A percentile compares a stretch with the other conserved stretches of the same genome.
Conservation (phyloP, 2,113 vertebrate genomes). For the Trichechus manatus region DNA sequence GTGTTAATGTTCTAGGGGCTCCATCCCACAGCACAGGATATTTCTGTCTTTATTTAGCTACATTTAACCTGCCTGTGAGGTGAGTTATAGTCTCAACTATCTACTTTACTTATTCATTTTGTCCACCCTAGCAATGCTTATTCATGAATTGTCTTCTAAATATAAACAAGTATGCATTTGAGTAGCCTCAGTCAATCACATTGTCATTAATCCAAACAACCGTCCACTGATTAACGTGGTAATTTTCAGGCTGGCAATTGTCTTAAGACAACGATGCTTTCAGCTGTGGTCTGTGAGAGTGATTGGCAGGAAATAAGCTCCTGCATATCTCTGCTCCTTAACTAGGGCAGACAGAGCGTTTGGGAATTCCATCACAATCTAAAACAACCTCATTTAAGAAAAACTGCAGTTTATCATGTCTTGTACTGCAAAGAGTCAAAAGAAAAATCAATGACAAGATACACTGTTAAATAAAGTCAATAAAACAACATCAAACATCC, state of each 20-base stretch:
- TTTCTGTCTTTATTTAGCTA: neutral
- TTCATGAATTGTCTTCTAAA: neutral
- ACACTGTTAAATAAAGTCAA: conserved; percentile 68
- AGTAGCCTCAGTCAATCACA: neutral
- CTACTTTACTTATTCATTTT: neutral
- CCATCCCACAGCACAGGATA: neutral
- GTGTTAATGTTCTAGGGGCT: neutral
- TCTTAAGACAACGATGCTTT: neutral
- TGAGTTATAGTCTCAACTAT: neutral
- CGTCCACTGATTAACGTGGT: neutral
- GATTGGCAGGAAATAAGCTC: neutral
- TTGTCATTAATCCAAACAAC: conserved; percentile 45
- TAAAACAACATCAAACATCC: conserved; percentile 58
- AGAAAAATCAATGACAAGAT: conserved; percentile 70
- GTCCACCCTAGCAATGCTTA: neutral
- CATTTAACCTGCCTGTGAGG: neutral
- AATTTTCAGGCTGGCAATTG: neutral
- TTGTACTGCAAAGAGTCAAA: neutral
- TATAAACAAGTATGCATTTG: neutral
- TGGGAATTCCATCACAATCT: conserved; percentile 54
- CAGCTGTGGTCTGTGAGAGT: neutral
- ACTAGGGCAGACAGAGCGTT: neutral
- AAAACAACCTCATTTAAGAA: conserved; percentile 54
- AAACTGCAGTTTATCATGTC: conserved; percentile 55
- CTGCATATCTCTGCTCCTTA: neutral